Conservation (phyloP, 2,797 vertebrate genomes). For the Pygocentrus nattereri region DNA sequence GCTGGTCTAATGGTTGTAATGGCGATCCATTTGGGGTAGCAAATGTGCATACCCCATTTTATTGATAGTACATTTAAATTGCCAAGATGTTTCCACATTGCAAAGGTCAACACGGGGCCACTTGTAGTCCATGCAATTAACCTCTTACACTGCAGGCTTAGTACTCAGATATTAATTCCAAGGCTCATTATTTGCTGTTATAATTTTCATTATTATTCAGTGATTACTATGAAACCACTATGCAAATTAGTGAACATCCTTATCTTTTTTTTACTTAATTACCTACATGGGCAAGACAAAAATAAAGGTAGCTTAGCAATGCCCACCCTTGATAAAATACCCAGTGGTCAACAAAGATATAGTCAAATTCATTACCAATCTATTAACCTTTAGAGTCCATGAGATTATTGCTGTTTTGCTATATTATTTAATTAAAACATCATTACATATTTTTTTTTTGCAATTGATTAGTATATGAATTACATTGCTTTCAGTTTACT, state of each 20-base stretch:
- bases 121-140: neutral
- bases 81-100: conserved; percentile 15
- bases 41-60: conserved; percentile 41
- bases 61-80: conserved; percentile 33
- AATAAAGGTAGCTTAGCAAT: neutral
- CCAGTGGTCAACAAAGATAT: neutral
- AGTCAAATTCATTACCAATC: neutral
- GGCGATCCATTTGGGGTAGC: conserved; percentile 37
- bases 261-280: neutral
- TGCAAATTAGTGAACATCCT: neutral
- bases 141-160: neutral
- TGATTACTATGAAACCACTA: neutral
- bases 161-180: neutral
- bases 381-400: neutral
- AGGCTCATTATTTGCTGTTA: neutral
- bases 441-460: no score
- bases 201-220: neutral
- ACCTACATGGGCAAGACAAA: neutral
- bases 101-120: conserved; percentile 36
- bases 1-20: conserved; percentile 50
- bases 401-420: neutral
- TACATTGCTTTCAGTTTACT: no score
- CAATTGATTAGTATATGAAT: no score
- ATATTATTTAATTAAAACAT: neutral
- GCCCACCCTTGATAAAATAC: neutral